Conservation (phyloP, 1,140 invertebrate genomes). For the Bombyx mandarina region DNA sequence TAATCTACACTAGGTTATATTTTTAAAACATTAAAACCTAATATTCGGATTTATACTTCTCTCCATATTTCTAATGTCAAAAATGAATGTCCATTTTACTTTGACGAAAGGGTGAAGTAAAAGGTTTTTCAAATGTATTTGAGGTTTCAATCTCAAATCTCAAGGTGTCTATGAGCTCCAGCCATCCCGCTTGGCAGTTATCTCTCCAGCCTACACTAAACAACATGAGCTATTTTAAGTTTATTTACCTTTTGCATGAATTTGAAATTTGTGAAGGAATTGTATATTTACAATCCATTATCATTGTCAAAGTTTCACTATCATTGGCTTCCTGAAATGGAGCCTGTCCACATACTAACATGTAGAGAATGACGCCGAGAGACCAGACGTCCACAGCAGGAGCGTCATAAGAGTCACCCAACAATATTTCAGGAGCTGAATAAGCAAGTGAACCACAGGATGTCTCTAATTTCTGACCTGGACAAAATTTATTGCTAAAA, state of each 20-base stretch:
- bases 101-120: no score
- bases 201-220: no score
- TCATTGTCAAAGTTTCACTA: conserved; percentile 99
- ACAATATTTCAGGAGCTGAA: conserved; percentile 98
- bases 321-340: conserved; percentile 99
- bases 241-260: conserved; percentile 82
- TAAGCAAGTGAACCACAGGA: conserved; percentile 99
- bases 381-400: conserved; percentile 99
- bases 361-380: conserved; percentile 97
- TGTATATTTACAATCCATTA: conserved; percentile 99
- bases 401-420: conserved; percentile 95
- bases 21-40: no score
- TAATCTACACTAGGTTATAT: no score
- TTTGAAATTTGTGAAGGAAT: conserved; percentile 91
- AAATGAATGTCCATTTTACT: no score
- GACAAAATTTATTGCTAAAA: conserved; percentile 97
- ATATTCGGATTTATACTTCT: no score
- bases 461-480: conserved; percentile 97
- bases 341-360: conserved; percentile 96
- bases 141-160: no score
- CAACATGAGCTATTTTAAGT: no score
- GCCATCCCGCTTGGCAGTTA: no score
- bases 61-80: no score
- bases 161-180: no score
- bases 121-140: no score